Conservation (phyloP, 2,888 invertebrate species). For the Cheilosia pagana region DNA sequence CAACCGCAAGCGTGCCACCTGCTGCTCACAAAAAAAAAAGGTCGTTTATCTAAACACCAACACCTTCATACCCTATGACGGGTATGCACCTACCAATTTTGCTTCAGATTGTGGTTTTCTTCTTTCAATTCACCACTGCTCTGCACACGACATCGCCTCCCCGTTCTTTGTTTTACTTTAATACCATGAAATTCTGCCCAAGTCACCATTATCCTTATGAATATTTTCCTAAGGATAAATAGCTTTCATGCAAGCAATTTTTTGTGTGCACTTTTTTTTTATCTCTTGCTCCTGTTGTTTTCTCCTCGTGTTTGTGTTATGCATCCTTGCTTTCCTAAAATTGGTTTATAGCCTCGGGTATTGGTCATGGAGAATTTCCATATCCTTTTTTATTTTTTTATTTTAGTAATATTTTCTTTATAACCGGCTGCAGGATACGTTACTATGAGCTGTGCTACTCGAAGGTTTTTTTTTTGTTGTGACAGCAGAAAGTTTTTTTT, state of each 20-base stretch:
- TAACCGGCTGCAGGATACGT: constrained; percentile 56
- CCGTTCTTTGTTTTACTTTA: constrained; percentile 59
- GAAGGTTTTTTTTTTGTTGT: constrained; percentile 44
- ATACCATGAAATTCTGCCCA: constrained; percentile 60
- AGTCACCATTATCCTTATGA: constrained; percentile 73
- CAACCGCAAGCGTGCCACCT: too few relatives aligned
- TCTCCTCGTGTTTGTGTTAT: constrained; percentile 22
- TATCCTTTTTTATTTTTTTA: constrained; percentile 43
- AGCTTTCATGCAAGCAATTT: constrained; percentile 44
- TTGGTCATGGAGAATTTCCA: constrained; percentile 72
- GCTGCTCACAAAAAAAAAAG: too few relatives aligned
- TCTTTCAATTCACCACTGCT: constrained; percentile 18
- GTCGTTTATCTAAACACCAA: too few relatives aligned
- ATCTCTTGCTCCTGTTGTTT: not conserved
- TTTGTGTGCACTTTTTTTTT: constrained; percentile 21
- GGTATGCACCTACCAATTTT: too few relatives aligned
- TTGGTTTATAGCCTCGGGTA: constrained; percentile 72
- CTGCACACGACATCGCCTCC: not conserved
- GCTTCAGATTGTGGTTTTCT: constrained; percentile 48
- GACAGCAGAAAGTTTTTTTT: constrained; percentile 48
- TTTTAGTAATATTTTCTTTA: constrained; percentile 22
- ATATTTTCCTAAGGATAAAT: constrained; percentile 73
- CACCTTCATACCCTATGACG: too few relatives aligned
- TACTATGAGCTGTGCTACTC: constrained; percentile 42
- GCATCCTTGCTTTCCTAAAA: constrained; percentile 67